Evolutionary conservation across 1,140 invertebrate genomes (phyloP), one percentile per base, ranked within the genome.

Genomic region (Bathynomus jamesi): DNA sequence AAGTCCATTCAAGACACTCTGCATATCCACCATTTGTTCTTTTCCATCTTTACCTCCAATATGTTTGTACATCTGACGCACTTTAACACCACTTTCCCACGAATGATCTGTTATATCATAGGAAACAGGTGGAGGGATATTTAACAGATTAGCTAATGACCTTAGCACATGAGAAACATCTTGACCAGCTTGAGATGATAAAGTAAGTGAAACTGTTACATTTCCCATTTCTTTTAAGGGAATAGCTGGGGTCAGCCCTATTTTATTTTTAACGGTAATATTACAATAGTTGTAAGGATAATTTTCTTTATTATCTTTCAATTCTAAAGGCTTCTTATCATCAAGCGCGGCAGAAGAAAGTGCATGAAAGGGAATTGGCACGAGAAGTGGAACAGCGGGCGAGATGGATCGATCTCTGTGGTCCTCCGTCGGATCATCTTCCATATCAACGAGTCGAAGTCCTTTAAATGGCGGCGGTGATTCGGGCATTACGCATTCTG

Each of bases 161-260:
- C 91, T 87, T 27, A 98, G 84, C 70, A 97, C 93, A 63, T 91
- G 91, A 75, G 92, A 87, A 76, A 98, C 94, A 81, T 98, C 93
- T 83, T 96, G 92, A 11, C 94, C 92, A 67, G 93, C 92, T 70
- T 89, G 88, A 68, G 92, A 91, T 10, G 92, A 93, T 30, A 96
- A 82, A 5, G 94, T 97, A 72, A 98, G 83, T 5, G 94, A 96
- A 11, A 98, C 93, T 27, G 93, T 94, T 61, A 97, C 91, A 83
- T 96, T 93, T 77, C 90, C 91, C 70, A 86, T 87, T 78, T 90
- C 89, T 81, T 87, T 89, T 78, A 86, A 83, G 73, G 85, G 87
- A 27, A 75, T 24, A 81, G 84, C 83, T 78, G 83, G 84, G 82
- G 82, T 85, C 82, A 86, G 87, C 4, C 80, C 80, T 28, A 78